Evolutionary conservation across 2,797 vertebrate genomes (phyloP).

Genomic region (Sebastes umbrosus): DNA sequence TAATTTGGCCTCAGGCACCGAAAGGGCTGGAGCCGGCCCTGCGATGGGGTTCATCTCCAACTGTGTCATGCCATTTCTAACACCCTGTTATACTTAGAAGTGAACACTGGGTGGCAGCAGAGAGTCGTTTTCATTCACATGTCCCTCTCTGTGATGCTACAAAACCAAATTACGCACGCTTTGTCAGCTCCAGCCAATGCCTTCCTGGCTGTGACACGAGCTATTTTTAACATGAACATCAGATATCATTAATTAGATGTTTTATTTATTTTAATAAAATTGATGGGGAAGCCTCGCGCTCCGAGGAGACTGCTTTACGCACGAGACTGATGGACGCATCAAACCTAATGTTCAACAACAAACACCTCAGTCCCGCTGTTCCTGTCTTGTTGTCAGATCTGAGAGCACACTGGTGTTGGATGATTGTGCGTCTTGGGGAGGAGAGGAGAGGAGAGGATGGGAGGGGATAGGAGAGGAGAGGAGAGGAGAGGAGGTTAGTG

Average conservation of each 20-base stretch:
- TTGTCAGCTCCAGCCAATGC: not conserved
- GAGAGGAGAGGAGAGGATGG: not conserved
- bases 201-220: not conserved
- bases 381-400: not conserved
- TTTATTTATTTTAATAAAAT: not conserved
- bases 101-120: conserved; percentile 56
- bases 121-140: not conserved
- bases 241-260: not conserved
- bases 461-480: not conserved
- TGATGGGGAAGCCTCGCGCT: not conserved
- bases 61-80: not conserved
- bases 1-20: too few relatives aligned
- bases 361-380: not conserved
- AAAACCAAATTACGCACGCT: not conserved
- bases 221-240: not conserved
- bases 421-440: not conserved
- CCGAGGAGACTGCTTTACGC: conserved; percentile 5
- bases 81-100: not conserved
- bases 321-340: not conserved
- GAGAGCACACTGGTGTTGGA: not conserved
- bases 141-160: not conserved
- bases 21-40: too few relatives aligned
- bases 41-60: not conserved
- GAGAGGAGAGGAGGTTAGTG: not conserved
- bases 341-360: not conserved